Percentiles rank a stretch among this genome's conserved stretches.
Conservation (phyloP, 2,113 vertebrate genomes). For the Microtus richardsoni region DNA sequence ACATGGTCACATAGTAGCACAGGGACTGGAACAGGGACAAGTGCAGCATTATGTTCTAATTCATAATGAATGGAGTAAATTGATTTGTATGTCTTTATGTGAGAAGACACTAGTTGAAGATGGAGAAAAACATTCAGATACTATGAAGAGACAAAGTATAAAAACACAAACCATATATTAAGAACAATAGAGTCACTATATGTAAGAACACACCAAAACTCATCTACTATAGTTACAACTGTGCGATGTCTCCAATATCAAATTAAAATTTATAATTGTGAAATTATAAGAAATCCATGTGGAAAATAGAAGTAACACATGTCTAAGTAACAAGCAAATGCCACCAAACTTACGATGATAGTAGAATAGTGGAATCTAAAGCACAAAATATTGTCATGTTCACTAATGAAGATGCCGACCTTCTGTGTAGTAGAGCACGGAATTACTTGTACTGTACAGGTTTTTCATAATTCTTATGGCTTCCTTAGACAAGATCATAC, state of each 20-base stretch:
- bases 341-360: neutral
- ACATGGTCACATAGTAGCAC: neutral
- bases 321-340: neutral
- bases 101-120: neutral
- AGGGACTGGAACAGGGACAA: neutral
- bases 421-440: slow-evolving; percentile 52
- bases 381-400: neutral
- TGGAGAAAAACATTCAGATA: neutral
- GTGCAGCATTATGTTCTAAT: neutral
- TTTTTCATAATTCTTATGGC: slow-evolving; percentile 27
- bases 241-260: neutral
- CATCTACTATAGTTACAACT: neutral
- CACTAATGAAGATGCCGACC: slow-evolving; percentile 55
- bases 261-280: slow-evolving; percentile 8
- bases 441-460: slow-evolving; percentile 46
- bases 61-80: neutral
- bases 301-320: neutral
- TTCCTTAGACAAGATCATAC: slow-evolving; percentile 52
- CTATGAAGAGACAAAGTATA: neutral
- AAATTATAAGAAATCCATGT: neutral
- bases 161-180: neutral
- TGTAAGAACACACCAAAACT: too few relatives aligned
- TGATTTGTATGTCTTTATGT: neutral
- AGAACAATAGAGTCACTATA: neutral
- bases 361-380: neutral